Conservation (phyloP, 2,888 invertebrate species). For the Acrobeloides nanus region DNA sequence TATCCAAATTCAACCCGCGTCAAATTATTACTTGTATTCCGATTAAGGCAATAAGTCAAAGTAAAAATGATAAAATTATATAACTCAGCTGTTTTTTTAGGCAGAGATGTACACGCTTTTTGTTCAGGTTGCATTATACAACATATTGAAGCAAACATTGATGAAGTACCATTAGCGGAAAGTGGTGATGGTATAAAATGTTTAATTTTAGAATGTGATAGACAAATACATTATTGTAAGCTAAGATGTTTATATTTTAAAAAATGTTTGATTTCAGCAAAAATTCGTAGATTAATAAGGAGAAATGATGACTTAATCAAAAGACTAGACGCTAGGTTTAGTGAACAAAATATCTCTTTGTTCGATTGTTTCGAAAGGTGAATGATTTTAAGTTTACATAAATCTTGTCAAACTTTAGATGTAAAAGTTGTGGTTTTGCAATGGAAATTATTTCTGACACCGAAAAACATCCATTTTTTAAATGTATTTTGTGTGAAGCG, state of each 20-base stretch:
- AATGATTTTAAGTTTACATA: neutral
- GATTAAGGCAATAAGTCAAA: no score
- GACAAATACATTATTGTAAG: conserved; percentile 11
- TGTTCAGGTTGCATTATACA: conserved; percentile 9
- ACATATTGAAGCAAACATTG: conserved; percentile 8
- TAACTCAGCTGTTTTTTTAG: no score
- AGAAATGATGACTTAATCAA: neutral
- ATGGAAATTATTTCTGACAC: neutral
- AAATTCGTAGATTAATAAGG: neutral
- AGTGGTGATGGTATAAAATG: conserved; percentile 4
- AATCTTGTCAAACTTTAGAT: neutral
- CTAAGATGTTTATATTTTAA: neutral
- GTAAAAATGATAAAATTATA: no score
- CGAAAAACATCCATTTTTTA: neutral
- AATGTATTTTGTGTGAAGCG: neutral
- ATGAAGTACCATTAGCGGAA: conserved; percentile 4
- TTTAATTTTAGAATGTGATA: conserved; percentile 8
- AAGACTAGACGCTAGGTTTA: conserved; percentile 1
- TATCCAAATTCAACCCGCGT: no score
- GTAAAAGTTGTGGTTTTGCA: conserved; percentile 9
- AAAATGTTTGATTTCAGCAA: neutral
- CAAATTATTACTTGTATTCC: no score
- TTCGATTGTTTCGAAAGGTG: conserved; percentile 2
- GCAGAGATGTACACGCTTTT: conserved; percentile 11
- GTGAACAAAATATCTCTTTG: conserved; percentile 2